These are phyloP conservation scores for Nezara viridula DNA, from an alignment of 2,888 invertebrate species.

Conservation along the genomic window DNA sequence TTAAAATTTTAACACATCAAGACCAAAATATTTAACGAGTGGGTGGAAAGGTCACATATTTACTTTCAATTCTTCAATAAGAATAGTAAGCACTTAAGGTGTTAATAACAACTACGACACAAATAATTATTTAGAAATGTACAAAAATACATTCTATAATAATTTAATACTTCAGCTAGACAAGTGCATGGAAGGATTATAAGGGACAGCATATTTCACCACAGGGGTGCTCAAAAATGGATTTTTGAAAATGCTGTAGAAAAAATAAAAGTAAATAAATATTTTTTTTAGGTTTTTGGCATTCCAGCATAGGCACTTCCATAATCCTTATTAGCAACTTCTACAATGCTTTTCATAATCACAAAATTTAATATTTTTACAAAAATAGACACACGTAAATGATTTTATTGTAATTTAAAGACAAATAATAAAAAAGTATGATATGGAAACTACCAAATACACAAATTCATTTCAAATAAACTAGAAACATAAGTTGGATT, in stretches of 20 bases:
- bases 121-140: conserved; percentile 51
- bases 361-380: not conserved
- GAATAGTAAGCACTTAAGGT: conserved; percentile 39
- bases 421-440: not conserved
- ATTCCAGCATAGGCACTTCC: conserved; percentile 53
- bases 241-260: conserved; percentile 57
- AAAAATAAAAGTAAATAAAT: conserved; percentile 1
- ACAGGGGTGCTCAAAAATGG: conserved; percentile 10
- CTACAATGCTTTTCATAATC: not conserved
- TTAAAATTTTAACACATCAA: conserved; percentile 31
- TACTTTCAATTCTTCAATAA: not conserved
- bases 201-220: conserved; percentile 59
- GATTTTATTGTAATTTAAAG: not conserved
- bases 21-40: conserved; percentile 21
- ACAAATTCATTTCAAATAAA: not conserved
- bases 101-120: conserved; percentile 15
- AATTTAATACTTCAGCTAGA: conserved; percentile 40
- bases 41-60: not conserved
- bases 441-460: not conserved
- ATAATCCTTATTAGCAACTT: conserved; percentile 18
- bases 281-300: not conserved
- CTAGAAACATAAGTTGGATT: not conserved
- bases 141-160: conserved; percentile 53
- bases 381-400: not conserved
- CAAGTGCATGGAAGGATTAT: conserved; percentile 59